Evolutionary conservation across 2,113 vertebrate species (phyloP), one percentile per base, ranked within the genome.

Genomic region (Bubo blakistoni): DNA sequence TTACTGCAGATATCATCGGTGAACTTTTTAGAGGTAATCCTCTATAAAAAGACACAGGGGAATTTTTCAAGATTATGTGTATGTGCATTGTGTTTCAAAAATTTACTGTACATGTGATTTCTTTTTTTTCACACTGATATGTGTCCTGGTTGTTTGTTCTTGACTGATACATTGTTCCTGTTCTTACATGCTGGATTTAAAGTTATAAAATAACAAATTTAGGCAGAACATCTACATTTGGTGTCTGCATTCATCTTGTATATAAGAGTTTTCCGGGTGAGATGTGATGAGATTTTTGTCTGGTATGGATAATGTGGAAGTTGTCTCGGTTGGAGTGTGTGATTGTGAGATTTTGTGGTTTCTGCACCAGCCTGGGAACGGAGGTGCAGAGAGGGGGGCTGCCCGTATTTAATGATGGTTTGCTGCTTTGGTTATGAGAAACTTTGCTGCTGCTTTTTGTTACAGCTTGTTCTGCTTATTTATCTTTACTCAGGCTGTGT

Each of bases 231-330:
- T 20, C 10, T 26, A 7, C 13, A 2, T 40, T 25, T 10, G 40
- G 18, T 32, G 19, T 14, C 26, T 42, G 40, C 26, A 8, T 24
- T 49, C 63, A 13, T 14, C 40, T 52, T 54, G 32, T 57, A 0
- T 25, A 2, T 8, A 5, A 34, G 52, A 46, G 46, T 47, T 70
- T 32, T 30, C 38, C 30, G 49, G 10, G 40, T 30, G 57, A 32
- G 71, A 63, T 7, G 21, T 29, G 69, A 17, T 42, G 25, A 34
- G 6, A 9, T 21, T n/a, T n/a, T 36, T 67, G 46, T 4, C 29
- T n/a, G 67, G 9, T 36, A 2, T 20, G 42, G 42, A 9, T 49
- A 14, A 16, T 2, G 11, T 3, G 0, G 8, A 8, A 19, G n/a
- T 14, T 55, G 32, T n/a, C 44, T 25, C 26, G 21, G 13, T 12